Base-by-base conservation (phyloP, 2,888 invertebrate genomes). In the Nezara viridula region DNA sequence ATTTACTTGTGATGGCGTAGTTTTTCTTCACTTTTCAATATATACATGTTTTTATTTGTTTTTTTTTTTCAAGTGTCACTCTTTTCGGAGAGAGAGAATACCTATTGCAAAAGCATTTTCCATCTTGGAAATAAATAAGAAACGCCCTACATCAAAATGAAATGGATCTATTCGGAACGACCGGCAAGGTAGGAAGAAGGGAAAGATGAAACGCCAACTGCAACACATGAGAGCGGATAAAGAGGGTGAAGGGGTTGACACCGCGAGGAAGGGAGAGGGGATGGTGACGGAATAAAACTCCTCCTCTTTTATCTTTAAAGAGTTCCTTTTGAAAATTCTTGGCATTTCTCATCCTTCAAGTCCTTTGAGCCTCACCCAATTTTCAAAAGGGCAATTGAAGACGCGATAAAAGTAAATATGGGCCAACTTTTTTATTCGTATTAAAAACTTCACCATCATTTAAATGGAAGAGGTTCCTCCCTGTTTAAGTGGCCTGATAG, bases 131-230 rank as follows among this genome's bases (percentile, higher is more conserved):
- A 27, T 60, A 60, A n/a, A 60, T 27, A 27, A 24, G 60, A 60
- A n/a, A 60, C 60, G 7, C 14, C 7, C 60, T 60, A 27, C 60
- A 60, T 60, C 27, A 60, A 27, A 60, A 60, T 60, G 14, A 60
- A 60, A 60, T n/a, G 60, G 60, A 27, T 60, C n/a, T 60, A 60
- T 60, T 60, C 60, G n/a, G 14, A 27, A 27, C 27, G 60, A 14
- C 27, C 24, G n/a, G 12, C 12, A 2, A 4, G 4, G 14, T n/a
- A 27, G 44, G 44, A 24, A 60, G 27, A 12, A 4, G 60, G 60
- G 27, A 60, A 60, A 60, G n/a, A 60, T 60, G 60, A 60, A 60
- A 60, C 60, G 60, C 60, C 60, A 60, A 60, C n/a, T 27, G 27
- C 10, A 60, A 60, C 60, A 60, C 27, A 60, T 60, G 27, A 27